A percentile compares a stretch with the other conserved stretches of the same genome.
Conservation (phyloP, 2,888 invertebrate genomes). For the Strigamia crassipes region DNA sequence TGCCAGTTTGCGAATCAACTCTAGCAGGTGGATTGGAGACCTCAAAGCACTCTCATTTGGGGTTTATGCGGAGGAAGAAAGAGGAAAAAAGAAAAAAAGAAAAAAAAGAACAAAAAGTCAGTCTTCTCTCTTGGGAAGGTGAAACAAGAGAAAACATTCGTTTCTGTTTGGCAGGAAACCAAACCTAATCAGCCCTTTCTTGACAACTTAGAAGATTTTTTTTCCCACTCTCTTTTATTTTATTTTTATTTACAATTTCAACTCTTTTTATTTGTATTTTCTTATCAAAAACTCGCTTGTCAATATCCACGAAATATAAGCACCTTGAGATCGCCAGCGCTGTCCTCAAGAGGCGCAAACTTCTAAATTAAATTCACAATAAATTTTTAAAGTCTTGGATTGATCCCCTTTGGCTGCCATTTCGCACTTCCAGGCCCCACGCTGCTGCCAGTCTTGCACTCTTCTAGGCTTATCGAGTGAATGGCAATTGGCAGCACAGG, state of each 20-base stretch:
- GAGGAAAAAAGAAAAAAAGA: neutral
- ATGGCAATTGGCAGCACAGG: conserved; percentile 28
- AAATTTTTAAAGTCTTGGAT: conserved; percentile 20
- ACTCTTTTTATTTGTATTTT: no score
- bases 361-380: conserved; percentile 30
- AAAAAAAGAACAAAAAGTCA: conserved; percentile 26
- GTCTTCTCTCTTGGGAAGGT: neutral
- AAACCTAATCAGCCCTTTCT: conserved; percentile 37
- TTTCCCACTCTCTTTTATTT: neutral
- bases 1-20: conserved; percentile 35
- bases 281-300: neutral
- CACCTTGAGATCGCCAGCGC: neutral
- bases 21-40: conserved; percentile 32
- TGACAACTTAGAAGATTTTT: conserved; percentile 18
- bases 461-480: conserved; percentile 22
- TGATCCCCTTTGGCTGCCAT: conserved; percentile 39
- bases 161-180: conserved; percentile 40
- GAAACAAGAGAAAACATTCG: conserved; percentile 42
- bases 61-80: neutral
- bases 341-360: neutral
- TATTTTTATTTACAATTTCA: neutral
- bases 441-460: conserved; percentile 31
- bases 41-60: conserved; percentile 13
- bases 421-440: conserved; percentile 7
- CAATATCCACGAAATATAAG: neutral